A percentile compares a stretch with the other conserved stretches of the same genome.
Evolutionary conservation across 2,797 vertebrate genomes (phyloP).

Genomic region (Anguilla marmorata): DNA sequence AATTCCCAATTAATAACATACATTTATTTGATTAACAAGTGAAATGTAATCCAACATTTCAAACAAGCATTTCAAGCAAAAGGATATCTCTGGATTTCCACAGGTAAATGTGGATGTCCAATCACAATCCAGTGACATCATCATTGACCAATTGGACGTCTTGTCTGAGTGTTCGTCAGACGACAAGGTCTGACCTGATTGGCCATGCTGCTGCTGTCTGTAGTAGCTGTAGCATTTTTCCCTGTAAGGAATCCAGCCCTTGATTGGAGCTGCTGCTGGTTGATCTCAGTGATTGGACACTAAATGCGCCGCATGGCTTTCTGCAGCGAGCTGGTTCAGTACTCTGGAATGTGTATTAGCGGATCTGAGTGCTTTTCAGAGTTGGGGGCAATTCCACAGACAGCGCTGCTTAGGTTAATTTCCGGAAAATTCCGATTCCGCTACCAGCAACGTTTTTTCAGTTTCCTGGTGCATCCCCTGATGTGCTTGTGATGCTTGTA

Average conservation of each 20-base stretch:
- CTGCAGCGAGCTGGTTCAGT: conserved; percentile 32
- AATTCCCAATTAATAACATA: not conserved
- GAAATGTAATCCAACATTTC: not conserved
- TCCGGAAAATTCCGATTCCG: not conserved
- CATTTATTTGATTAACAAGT: not conserved
- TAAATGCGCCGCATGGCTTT: conserved; percentile 48
- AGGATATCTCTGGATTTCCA: not conserved
- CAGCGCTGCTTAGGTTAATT: not conserved
- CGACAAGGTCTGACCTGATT: conserved; percentile 6
- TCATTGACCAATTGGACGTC: not conserved
- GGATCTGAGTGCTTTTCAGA: not conserved
- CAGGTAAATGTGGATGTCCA: not conserved
- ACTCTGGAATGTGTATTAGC: conserved; percentile 5
- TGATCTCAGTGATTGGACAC: conserved; percentile 38
- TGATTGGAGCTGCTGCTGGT: conserved; percentile 1
- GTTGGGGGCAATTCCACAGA: conserved; percentile 5
- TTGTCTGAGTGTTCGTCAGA: not conserved
- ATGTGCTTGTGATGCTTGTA: not conserved
- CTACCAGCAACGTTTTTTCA: not conserved
- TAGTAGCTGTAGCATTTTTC: conserved; percentile 2
- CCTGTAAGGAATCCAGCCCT: conserved; percentile 9
- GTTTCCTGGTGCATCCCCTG: not conserved
- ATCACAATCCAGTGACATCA: not conserved
- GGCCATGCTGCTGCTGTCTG: conserved; percentile 34
- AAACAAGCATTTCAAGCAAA: not conserved